phyloP scores from a whole-genome alignment of 2,113 vertebrate genomes.

The Aepyceros melampus region DNA sequence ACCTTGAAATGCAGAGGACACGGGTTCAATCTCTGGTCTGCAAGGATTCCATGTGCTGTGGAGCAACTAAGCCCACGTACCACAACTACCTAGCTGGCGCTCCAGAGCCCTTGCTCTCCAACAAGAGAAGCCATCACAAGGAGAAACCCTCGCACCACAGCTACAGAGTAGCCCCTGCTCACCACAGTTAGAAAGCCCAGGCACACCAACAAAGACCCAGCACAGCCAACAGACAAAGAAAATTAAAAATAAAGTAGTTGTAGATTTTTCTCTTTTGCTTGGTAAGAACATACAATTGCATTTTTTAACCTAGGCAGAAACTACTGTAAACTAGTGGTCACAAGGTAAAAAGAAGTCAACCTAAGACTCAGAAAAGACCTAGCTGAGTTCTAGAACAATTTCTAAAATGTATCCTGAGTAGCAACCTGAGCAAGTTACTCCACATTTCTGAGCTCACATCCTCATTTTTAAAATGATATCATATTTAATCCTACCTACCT shows the following conservation, averaged over 20 bases:
- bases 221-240: not conserved
- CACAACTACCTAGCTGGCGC: not conserved
- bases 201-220: not conserved
- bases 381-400: not conserved
- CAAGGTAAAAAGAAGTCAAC: not conserved
- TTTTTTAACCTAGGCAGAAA: not conserved
- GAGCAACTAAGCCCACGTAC: not conserved
- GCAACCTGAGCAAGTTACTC: not conserved
- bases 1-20: not conserved
- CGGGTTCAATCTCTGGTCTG: not conserved
- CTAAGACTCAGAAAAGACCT: not conserved
- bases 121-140: not conserved
- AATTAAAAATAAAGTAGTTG: not conserved
- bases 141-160: not conserved
- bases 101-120: not conserved
- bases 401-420: not conserved
- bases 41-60: not conserved
- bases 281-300: not conserved
- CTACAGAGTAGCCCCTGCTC: not conserved
- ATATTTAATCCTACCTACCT: not conserved
- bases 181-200: not conserved
- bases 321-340: too few species aligned
- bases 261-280: not conserved
- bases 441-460: not conserved
- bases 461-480: not conserved